Evolutionary conservation across 2,113 vertebrate species (phyloP).

Genomic region (Oncorhynchus tshawytscha): DNA sequence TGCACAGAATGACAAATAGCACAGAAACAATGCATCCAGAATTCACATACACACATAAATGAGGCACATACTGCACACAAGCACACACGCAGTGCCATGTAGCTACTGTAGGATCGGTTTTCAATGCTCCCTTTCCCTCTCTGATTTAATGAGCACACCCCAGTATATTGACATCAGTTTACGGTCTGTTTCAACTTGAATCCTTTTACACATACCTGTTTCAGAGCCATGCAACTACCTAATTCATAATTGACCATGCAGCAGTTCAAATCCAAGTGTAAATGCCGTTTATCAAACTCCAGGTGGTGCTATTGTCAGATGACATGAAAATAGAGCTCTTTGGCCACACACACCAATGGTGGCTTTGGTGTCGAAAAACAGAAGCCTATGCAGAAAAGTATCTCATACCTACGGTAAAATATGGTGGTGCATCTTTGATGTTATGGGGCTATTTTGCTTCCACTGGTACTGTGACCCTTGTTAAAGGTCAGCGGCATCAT

Average conservation of each 20-base stretch:
- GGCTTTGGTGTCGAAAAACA: too few species aligned
- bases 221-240: not conserved
- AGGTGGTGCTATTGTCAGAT: too few species aligned
- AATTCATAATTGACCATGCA: not conserved
- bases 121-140: not conserved
- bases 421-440: too few species aligned
- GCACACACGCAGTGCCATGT: not conserved
- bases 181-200: not conserved
- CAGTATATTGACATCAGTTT: not conserved
- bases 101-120: not conserved
- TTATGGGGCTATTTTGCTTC: too few species aligned
- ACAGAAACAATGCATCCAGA: conserved; percentile 19
- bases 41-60: conserved; percentile 5
- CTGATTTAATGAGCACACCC: not conserved
- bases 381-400: too few species aligned
- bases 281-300: too few species aligned
- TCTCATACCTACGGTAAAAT: too few species aligned
- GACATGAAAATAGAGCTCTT: too few species aligned
- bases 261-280: too few species aligned
- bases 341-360: too few species aligned
- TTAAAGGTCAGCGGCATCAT: too few species aligned
- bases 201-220: conserved; percentile 4
- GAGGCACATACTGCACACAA: not conserved
- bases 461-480: too few species aligned
- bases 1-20: conserved; percentile 23